These are phyloP conservation scores for Panzeria rudis DNA, from an alignment of 2,888 invertebrate genomes.

Conservation along the genomic window DNA sequence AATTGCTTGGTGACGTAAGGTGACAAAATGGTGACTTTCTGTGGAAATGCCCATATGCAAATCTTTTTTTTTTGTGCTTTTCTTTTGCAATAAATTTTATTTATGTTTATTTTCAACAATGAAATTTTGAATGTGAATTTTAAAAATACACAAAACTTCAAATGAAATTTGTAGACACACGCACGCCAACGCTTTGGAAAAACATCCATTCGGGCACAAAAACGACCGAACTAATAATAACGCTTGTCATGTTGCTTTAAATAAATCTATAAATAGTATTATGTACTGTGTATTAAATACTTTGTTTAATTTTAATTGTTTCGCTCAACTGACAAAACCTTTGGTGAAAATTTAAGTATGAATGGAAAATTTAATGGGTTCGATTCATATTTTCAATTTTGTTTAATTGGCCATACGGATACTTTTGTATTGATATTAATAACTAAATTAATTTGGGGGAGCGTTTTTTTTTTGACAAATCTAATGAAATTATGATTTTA, in stretches of 20 bases:
- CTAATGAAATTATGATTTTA: background rate
- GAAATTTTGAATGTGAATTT: slow-evolving; percentile 17
- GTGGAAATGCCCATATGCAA: background rate
- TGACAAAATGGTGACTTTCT: too few relatives aligned
- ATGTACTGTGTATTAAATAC: background rate
- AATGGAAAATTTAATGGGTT: slow-evolving; percentile 11
- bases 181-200: slow-evolving; percentile 51
- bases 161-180: slow-evolving; percentile 29
- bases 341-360: slow-evolving; percentile 6
- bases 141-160: slow-evolving; percentile 5
- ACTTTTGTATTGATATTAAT: too few relatives aligned
- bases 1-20: too few relatives aligned
- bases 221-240: slow-evolving; percentile 35
- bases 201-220: slow-evolving; percentile 12
- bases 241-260: background rate
- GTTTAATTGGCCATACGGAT: too few relatives aligned
- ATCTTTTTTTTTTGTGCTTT: background rate
- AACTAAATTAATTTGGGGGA: background rate
- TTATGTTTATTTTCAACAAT: slow-evolving; percentile 17
- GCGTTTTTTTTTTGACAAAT: background rate
- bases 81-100: slow-evolving; percentile 26
- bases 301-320: slow-evolving; percentile 54
- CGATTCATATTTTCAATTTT: background rate
- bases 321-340: slow-evolving; percentile 22
- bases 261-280: background rate